Base-by-base conservation (phyloP, 2,888 invertebrate species). In the Nephrotoma guestfalica region DNA sequence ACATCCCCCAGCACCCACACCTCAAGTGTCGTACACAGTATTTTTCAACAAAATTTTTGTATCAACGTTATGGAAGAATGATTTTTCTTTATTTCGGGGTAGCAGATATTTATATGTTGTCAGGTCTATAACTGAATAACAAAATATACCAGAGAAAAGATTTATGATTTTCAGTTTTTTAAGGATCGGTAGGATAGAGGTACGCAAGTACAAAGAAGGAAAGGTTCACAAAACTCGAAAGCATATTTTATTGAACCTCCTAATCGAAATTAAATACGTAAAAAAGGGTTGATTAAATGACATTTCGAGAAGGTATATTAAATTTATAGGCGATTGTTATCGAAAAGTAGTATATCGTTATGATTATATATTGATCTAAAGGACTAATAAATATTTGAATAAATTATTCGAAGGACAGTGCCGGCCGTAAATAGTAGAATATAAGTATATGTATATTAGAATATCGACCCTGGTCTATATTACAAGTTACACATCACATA, bases 251-350 rank as follows among this genome's bases (percentile, higher is more conserved):
- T 51, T 51, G 51, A 51, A 71, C 71, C 71, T 71, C 71, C 71
- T 71, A 71, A 71, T 30, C 71, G 71, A 71, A 71, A 71, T 71
- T 71, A 51, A 51, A 51, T 51, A 71, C 71, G 30, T 71, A 30
- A 30, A 71, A 71, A 71, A 71, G 71, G 71, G 71, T 71, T 71
- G 71, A 71, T 71, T 71, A 71, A 71, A 71, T 71, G 71, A 71
- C 71, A 71, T 71, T 71, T 71, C 30, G 84, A 84, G 84, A 84
- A 42, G 84, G 84, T 41, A 41, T 41, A 84, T 15, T 42, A 84
- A 84, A 84, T 84, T 84, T 84, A 84, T 84, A n/a, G 84, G 41
- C 42, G 84, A 84, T 41, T 84, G 84, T 84, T 84, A 41, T 84
- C 41, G 84, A 84, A 41, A 9, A 30, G 30, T 71, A 57, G 71